Base-by-base conservation (phyloP, 2,888 invertebrate genomes). In the Callyntrura guangdongensis region DNA sequence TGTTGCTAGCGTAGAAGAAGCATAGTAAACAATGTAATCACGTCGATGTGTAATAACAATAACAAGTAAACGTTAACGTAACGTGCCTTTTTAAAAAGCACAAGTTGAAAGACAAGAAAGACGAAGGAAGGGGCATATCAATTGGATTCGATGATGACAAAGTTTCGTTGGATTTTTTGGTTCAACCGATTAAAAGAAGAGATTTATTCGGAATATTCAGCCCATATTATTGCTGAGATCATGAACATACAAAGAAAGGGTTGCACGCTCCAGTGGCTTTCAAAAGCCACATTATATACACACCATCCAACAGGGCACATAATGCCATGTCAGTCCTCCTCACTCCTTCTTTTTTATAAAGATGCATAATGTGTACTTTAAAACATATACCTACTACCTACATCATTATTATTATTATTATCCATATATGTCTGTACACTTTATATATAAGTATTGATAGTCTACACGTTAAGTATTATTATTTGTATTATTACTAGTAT, bases 241-340 rank as follows among this genome's bases (percentile, higher is more conserved):
- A 90, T 91, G 86, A 92, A 64, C 77, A 74, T 67, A 84, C 89
- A 91, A 92, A 84, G 84, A 91, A 92, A 91, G 93, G 93, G 93
- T 93, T 93, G 92, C 92, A 92, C 91, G 93, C 92, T 92, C 92
- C 91, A 92, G 86, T 93, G 93, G 88, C 86, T 92, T 91, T 90
- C 89, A 93, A 93, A 92, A 93, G 93, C 89, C 93, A 92, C 91
- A 93, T 93, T 93, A 93, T 89, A 83, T 92, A 90, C 89, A 86
- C 86, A 87, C 88, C 91, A 92, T 91, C 90, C 86, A 86, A 89
- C 86, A 89, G 82, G 89, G 86, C 89, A 79, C 82, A 91, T 81
- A 87, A 79, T 87, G 47, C 77, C 83, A 83, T 81, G 86, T 59
- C 82, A 86, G 86, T 86, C 69, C 84, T 67, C 59, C 72, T 79